A percentile compares a stretch with the other conserved stretches of the same genome.
Conservation (phyloP, 1,140 invertebrate genomes). For the Thaumatotibia leucotreta region DNA sequence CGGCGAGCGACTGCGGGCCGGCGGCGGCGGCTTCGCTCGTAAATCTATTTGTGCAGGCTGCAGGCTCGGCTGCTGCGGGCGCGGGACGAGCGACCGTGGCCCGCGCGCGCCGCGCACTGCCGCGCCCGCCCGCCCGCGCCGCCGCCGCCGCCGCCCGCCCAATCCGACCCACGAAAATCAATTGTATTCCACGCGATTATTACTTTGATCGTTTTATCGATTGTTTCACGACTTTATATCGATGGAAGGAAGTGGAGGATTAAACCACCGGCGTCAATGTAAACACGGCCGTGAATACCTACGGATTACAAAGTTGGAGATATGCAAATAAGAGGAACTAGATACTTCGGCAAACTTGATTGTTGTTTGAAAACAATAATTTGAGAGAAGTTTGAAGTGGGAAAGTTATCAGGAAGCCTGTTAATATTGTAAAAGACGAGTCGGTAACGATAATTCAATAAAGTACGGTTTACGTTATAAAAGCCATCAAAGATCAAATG, state of each 20-base stretch:
- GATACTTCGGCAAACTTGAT: background rate
- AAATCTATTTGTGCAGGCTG: background rate
- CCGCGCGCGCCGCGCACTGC: slow-evolving; percentile 58
- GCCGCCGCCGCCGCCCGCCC: slow-evolving; percentile 19
- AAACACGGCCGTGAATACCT: background rate
- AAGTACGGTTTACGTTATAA: background rate
- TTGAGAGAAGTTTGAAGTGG: background rate
- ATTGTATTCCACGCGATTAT: slow-evolving; percentile 7
- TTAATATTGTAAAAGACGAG: background rate
- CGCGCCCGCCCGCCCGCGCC: slow-evolving; percentile 25
- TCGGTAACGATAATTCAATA: background rate
- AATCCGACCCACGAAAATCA: background rate
- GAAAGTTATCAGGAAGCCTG: background rate
- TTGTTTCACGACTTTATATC: slow-evolving; percentile 9
- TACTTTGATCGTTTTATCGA: slow-evolving; percentile 9
- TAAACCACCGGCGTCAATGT: background rate
- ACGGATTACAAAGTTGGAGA: background rate
- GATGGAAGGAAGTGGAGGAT: background rate
- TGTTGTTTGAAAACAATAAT: slow-evolving; percentile 9
- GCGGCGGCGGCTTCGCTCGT: slow-evolving; percentile 17
- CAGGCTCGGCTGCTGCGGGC: slow-evolving; percentile 21
- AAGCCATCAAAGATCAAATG: background rate
- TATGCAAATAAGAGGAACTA: background rate
- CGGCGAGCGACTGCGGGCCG: slow-evolving; percentile 20
- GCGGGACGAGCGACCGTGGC: slow-evolving; percentile 39